Evolutionary conservation across 2,113 vertebrate genomes (phyloP), one percentile per base, ranked within the genome.

Genomic region (Lethenteron camtschaticum): DNA sequence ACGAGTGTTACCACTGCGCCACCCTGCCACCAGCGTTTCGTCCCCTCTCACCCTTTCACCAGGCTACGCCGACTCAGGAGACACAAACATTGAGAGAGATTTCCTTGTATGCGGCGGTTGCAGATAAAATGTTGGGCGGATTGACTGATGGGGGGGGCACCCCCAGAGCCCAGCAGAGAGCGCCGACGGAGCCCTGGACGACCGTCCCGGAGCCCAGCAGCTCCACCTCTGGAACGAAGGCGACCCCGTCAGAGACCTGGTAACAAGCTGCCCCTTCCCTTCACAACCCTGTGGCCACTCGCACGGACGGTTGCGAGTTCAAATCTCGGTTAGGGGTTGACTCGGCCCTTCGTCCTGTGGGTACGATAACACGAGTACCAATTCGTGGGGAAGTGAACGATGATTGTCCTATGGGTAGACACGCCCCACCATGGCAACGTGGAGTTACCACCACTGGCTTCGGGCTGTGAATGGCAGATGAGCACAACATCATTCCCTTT

Each of bases 1-100:
- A 14, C 55, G 8, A 5, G 58, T 20, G 13, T 56, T 55, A 10
- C 13, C 20, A 78, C 20, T 71, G 3, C 74, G 80, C 71, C 77
- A 95, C 89, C 94, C 68, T 82, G 86, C 16, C 84, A 85, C 57
- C 82, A 75, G 88, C 88, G 73, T 85, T 80, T 57, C 76, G 82
- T 75, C 77, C 73, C 57, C 55, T 79, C 68, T 73, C 81, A 77
- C 77, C 82, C 74, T 76, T 81, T 75, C 71, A 75, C 69, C 77
- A 66, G 66, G 69, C 66, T 59, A 57, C 70, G 41, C 5, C 41
- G 41, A 41, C 41, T 41, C 41, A 1, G 41, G 6, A 41, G 41
- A 41, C 41, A 41, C 41, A 41, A 41, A 41, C 41, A 41, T 41
- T 41, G 41, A 41, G 41, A 41, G 41, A 41, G 41, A 41, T 41